phyloP scores from a whole-genome alignment of 1,140 invertebrate genomes.

The Drosophila lowei region DNA sequence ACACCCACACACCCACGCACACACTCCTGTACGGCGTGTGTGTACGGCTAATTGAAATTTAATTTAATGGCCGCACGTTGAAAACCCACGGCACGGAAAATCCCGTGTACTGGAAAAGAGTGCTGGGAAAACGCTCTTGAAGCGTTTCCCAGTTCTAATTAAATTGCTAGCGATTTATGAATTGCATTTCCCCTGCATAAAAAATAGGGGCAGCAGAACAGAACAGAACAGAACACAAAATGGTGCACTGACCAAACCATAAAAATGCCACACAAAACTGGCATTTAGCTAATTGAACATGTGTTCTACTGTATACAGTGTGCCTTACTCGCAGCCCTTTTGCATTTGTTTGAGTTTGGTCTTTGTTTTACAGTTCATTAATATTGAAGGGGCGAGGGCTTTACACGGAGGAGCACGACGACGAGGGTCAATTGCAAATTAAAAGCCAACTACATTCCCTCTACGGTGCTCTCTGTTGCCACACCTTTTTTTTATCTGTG shows the following conservation, averaged over 20 bases:
- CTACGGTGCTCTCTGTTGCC: no score
- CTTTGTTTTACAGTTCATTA: conserved; percentile 67
- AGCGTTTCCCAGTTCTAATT: conserved; percentile 19
- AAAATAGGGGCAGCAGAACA: conserved; percentile 5
- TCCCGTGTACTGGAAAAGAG: conserved; percentile 10
- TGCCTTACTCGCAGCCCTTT: conserved; percentile 17
- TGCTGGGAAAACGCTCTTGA: not conserved
- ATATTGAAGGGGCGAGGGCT: conserved; percentile 32
- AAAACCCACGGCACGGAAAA: conserved; percentile 3
- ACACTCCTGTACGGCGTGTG: conserved; percentile 3
- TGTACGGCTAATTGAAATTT: conserved; percentile 64
- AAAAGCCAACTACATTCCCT: conserved; percentile 47
- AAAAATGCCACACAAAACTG: conserved; percentile 39
- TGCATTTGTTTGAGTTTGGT: conserved; percentile 11
- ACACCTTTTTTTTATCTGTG: not conserved
- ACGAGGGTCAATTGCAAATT: conserved; percentile 63
- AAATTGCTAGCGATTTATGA: conserved; percentile 35
- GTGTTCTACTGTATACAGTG: conserved; percentile 43
- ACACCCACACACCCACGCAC: conserved; percentile 1
- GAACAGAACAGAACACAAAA: conserved; percentile 7
- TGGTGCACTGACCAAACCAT: conserved; percentile 28
- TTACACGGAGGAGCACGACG: not conserved
- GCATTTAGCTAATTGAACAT: conserved; percentile 69
- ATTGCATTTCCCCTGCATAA: conserved; percentile 15
- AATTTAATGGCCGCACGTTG: conserved; percentile 33